Conservation (phyloP, 2,113 vertebrate genomes). For the Neodon shergylaensis region DNA sequence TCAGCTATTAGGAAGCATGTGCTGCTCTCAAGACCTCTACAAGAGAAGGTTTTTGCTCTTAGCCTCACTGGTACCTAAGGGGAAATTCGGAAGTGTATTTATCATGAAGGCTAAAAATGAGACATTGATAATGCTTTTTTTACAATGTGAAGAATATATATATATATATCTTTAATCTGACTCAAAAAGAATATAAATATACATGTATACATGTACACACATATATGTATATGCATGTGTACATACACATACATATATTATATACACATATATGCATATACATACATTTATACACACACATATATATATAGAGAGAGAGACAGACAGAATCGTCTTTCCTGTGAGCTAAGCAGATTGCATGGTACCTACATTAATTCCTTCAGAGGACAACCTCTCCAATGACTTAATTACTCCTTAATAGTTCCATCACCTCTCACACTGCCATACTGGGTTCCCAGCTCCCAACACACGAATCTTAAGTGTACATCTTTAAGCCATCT, state of each 20-base stretch:
- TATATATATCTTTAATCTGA: not conserved
- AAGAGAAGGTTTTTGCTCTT: not conserved
- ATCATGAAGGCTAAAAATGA: conserved; percentile 16
- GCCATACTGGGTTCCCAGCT: not conserved
- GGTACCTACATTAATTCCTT: not conserved
- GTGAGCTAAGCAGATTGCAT: not conserved
- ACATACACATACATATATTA: too few species aligned
- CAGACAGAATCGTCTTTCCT: not conserved
- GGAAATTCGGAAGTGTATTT: conserved; percentile 25
- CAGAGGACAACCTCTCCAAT: not conserved
- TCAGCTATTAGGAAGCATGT: conserved; percentile 19
- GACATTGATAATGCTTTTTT: conserved; percentile 20
- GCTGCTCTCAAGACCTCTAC: conserved; percentile 12
- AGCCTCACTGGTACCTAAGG: not conserved
- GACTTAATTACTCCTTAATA: not conserved
- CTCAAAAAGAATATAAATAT: not conserved
- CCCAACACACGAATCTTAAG: not conserved
- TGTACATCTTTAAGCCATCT: not conserved
- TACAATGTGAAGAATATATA: not conserved
- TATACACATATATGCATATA: too few species aligned
- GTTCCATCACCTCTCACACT: not conserved
- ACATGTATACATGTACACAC: too few species aligned
- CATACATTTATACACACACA: not conserved
- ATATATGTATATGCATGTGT: not conserved
- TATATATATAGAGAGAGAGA: not conserved